phyloP scores from a whole-genome alignment of 2,888 invertebrate genomes.

The Drosophila sordidula region DNA sequence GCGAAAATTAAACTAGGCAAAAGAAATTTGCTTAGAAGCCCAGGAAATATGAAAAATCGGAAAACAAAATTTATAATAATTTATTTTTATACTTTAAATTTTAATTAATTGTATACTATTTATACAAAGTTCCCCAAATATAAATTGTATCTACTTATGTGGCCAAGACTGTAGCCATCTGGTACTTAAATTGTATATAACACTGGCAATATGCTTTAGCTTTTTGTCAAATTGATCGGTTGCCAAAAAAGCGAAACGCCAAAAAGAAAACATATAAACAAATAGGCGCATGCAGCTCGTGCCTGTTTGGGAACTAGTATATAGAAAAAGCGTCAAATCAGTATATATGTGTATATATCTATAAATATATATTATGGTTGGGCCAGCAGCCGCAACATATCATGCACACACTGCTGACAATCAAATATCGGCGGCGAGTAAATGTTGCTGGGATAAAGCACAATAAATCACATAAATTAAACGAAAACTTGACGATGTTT shows the following conservation, averaged over 20 bases:
- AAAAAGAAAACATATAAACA: conserved; percentile 50
- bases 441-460: conserved; percentile 68
- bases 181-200: conserved; percentile 43
- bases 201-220: conserved; percentile 39
- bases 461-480: conserved; percentile 60
- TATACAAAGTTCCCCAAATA: background rate
- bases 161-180: conserved; percentile 18
- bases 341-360: conserved; percentile 21
- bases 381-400: conserved; percentile 43
- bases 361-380: conserved; percentile 4
- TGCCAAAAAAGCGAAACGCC: conserved; percentile 64
- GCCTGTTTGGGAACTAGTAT: conserved; percentile 39
- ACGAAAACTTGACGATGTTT: conserved; percentile 26
- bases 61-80: too few relatives aligned
- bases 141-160: conserved; percentile 17
- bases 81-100: too few relatives aligned
- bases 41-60: too few relatives aligned
- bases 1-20: background rate
- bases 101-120: background rate
- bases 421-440: conserved; percentile 23
- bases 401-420: conserved; percentile 47
- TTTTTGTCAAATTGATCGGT: conserved; percentile 62
- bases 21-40: background rate
- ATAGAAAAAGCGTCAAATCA: conserved; percentile 39
- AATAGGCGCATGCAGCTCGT: conserved; percentile 66